phyloP scores from a whole-genome alignment of 2,888 invertebrate genomes.

The Tetranychus piercei region DNA sequence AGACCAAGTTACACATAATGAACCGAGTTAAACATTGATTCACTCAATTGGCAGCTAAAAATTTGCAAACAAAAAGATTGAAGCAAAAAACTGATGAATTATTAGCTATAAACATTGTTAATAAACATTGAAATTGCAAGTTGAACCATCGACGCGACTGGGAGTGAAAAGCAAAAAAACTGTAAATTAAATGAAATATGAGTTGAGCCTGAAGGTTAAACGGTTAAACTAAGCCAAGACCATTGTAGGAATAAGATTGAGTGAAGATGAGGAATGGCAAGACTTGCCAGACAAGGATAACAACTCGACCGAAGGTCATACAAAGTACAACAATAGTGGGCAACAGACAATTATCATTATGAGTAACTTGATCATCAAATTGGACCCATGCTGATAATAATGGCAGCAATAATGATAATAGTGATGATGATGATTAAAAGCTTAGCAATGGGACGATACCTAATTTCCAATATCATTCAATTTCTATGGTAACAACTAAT shows the following conservation, averaged over 20 bases:
- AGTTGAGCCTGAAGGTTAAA: not conserved
- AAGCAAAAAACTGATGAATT: no score
- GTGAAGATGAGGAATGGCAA: not conserved
- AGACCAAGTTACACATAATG: no score
- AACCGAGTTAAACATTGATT: no score
- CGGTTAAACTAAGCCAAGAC: not conserved
- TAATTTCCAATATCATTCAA: not conserved
- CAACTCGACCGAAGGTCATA: not conserved
- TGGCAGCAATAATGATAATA: not conserved
- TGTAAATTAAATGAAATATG: not conserved
- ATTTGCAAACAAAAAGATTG: no score
- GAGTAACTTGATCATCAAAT: conserved; percentile 1
- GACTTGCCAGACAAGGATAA: not conserved
- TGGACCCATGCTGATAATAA: not conserved
- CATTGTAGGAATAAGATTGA: not conserved
- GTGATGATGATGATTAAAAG: not conserved
- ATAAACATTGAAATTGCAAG: no score
- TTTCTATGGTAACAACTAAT: not conserved
- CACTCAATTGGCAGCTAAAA: no score
- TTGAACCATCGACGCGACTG: no score
- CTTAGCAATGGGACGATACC: not conserved
- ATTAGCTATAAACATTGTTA: no score
- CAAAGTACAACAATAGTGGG: not conserved
- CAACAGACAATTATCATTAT: not conserved
- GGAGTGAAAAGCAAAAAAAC: not conserved